Evolutionary conservation across 2,797 vertebrate genomes (phyloP).

Genomic region (Botia kubotai): DNA sequence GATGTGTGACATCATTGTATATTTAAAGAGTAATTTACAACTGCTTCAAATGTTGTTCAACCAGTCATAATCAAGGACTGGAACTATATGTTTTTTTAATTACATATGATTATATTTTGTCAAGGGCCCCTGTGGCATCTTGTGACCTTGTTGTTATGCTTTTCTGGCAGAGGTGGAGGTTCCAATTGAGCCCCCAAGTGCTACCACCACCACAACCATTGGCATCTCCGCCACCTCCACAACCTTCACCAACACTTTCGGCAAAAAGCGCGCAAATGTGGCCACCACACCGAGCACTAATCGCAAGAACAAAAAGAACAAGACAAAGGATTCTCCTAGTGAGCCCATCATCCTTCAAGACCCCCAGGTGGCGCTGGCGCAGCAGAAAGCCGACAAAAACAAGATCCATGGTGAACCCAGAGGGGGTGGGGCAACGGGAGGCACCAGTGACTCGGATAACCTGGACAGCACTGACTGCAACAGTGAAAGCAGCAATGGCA

Average conservation of each 20-base stretch:
- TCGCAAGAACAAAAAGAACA: conserved; percentile 98
- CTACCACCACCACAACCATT: conserved; percentile 98
- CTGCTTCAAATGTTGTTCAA: no score
- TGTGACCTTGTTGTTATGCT: background rate
- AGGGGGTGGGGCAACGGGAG: conserved; percentile 85
- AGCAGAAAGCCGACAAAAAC: conserved; percentile 97
- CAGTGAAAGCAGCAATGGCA: conserved; percentile 93
- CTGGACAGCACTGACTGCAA: conserved; percentile 96
- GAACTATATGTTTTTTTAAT: background rate
- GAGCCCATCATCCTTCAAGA: conserved; percentile 95
- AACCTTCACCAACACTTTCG: conserved; percentile 94
- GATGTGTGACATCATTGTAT: no score
- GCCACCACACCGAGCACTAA: conserved; percentile 93
- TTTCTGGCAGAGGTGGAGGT: conserved; percentile 86
- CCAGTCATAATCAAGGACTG: no score
- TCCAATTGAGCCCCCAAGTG: conserved; percentile 97
- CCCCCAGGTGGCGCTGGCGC: conserved; percentile 93
- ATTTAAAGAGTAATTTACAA: no score
- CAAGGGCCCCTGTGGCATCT: background rate
- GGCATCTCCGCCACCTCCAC: conserved; percentile 96
- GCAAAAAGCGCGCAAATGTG: conserved; percentile 94
- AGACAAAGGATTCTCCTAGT: conserved; percentile 94
- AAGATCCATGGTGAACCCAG: conserved; percentile 95
- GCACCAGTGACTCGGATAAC: conserved; percentile 95
- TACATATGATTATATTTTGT: background rate